Evolutionary conservation across 2,797 vertebrate genomes (phyloP).

Genomic region (Lacerta bilineata): DNA sequence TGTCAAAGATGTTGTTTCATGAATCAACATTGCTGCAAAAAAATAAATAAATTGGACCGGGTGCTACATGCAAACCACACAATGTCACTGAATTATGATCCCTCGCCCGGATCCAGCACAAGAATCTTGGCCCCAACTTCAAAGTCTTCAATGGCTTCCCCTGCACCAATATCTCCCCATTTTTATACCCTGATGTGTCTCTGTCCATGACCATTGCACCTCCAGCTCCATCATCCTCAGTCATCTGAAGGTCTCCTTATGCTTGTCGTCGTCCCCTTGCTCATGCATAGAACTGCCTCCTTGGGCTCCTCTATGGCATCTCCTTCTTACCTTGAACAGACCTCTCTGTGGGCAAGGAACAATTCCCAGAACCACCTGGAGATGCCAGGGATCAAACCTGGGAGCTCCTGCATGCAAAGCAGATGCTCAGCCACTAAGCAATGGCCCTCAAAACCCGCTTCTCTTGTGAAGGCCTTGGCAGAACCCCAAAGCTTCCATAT

Average conservation of each 20-base stretch:
- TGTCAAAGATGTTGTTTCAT: too few species aligned
- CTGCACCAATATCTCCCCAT: not conserved
- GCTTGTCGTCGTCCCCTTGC: too few species aligned
- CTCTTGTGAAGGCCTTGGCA: not conserved
- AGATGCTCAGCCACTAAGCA: not conserved
- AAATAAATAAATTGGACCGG: too few species aligned
- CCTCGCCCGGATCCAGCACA: not conserved
- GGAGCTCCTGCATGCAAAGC: not conserved
- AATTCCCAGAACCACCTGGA: too few species aligned
- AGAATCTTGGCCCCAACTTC: not conserved
- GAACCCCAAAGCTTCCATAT: too few species aligned
- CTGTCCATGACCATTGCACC: not conserved
- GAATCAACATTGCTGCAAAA: too few species aligned
- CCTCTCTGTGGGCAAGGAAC: too few species aligned
- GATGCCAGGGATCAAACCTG: not conserved
- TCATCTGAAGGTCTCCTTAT: too few species aligned
- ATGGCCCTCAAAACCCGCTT: not conserved
- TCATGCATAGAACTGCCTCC: too few species aligned
- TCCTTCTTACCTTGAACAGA: not conserved
- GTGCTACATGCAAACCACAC: not conserved
- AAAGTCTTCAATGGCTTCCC: not conserved
- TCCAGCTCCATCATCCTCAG: not conserved
- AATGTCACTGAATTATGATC: not conserved
- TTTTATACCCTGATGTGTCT: not conserved
- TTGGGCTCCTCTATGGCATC: too few species aligned